Percentiles rank a stretch among this genome's conserved stretches.
Evolutionary conservation across 1,140 invertebrate species (phyloP).

Genomic region (Drosophila mayri): DNA sequence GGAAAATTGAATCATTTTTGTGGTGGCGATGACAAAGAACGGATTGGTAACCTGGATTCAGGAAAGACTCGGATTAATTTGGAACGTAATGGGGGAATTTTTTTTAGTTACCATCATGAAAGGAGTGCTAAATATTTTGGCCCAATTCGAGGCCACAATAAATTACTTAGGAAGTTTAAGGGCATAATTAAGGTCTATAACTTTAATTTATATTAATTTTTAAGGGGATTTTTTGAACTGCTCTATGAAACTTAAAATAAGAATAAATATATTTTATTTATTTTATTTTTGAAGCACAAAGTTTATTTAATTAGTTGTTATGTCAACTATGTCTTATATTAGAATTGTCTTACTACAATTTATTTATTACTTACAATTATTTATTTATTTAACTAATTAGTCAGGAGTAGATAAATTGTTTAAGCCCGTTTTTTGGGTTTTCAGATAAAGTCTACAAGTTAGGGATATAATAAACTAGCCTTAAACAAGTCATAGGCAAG

Average conservation of each 20-base stretch:
- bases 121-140: constrained; percentile 15
- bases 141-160: constrained; percentile 9
- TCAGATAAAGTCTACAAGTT: not conserved
- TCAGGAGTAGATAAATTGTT: not conserved
- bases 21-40: constrained; percentile 16
- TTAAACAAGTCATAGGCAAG: not conserved
- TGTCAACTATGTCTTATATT: not conserved
- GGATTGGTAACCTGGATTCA: constrained; percentile 17
- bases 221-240: not conserved
- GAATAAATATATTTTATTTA: too few species aligned
- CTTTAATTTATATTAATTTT: not conserved
- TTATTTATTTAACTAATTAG: not conserved
- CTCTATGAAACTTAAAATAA: too few species aligned
- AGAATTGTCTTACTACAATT: too few species aligned
- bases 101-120: not conserved
- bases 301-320: not conserved
- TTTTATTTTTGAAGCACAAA: not conserved
- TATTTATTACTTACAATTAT: too few species aligned
- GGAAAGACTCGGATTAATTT: not conserved
- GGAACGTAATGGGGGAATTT: not conserved
- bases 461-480: not conserved
- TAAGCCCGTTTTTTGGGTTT: not conserved
- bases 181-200: not conserved
- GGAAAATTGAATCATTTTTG: constrained; percentile 52
- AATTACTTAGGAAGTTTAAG: constrained; percentile 19